Base-by-base conservation (phyloP, 1,140 invertebrate species). In the Cydia pomonella region DNA sequence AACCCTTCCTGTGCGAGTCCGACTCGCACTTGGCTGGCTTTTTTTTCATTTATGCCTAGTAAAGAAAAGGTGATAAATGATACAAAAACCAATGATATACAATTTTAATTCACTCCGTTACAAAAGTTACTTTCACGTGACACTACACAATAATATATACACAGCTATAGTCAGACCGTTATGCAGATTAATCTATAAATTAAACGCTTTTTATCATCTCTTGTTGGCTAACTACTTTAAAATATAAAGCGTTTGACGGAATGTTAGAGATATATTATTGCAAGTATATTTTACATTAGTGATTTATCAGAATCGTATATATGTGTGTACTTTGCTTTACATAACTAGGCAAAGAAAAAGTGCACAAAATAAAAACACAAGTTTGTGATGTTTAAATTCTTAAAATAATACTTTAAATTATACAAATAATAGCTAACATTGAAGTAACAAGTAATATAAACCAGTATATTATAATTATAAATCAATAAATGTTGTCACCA, bases 81-180 rank as follows among this genome's bases (percentile, higher is more conserved):
- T 59, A 59, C 21, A 59, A 59, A 59, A 59, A 23, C 2, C n/a
- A 18, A 50, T 23, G n/a, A 59, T 59, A 3, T 23, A n/a, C n/a
- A 21, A 1, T 59, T 23, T 59, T 18, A 50, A 50, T 50, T 50
- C n/a, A 53, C 50, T 23, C 53, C 0, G 18, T 59, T 59, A 59
- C 21, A 59, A 59, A 59, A 59, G 53, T 59, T 59, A 21, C 18
- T 59, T 59, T 21, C 50, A 59, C 50, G 12, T 50, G n/a, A 59
- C 50, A 59, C 1, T 59, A 59, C 21, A 59, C 53, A 23, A 59
- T 59, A 59, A 59, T 59, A 59, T 59, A 59, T 59, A 59, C 50
- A 59, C 10, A 21, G 53, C n/a, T 59, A 23, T 2, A 59, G 53
- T 21, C 4, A 59, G 9, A 21, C 53, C 53, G 6, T n/a, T n/a